Conservation (phyloP, 2,797 vertebrate species). For the Falco cherrug region DNA sequence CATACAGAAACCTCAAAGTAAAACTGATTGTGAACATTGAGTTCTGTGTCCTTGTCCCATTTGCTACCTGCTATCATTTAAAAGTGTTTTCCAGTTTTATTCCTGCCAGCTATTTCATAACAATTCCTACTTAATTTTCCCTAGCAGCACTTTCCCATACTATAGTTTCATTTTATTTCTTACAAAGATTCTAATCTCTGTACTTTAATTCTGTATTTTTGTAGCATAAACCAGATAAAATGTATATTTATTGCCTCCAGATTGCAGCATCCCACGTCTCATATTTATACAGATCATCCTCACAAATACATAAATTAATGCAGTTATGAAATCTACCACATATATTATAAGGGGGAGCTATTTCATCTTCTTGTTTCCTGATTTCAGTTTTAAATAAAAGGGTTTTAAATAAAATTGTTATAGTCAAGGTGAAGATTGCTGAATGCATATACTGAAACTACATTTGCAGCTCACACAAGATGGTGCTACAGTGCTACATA, state of each 20-base stretch:
- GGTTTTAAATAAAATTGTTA: background rate
- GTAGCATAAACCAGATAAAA: background rate
- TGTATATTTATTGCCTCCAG: background rate
- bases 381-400: background rate
- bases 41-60: background rate
- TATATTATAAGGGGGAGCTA: background rate
- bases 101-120: background rate
- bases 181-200: background rate
- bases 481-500: slow-evolving; percentile 66
- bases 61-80: background rate
- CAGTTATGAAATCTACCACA: background rate
- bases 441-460: background rate
- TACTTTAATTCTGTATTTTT: background rate
- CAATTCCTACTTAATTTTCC: background rate
- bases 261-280: background rate
- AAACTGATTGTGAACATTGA: background rate
- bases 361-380: background rate
- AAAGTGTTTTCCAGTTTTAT: background rate
- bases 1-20: background rate
- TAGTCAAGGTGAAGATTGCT: background rate
- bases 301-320: background rate
- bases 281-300: background rate
- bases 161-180: background rate
- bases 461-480: slow-evolving; percentile 70
- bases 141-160: background rate